Evolutionary conservation across 2,888 invertebrate species (phyloP).

Genomic region (Physocephala rufipes): DNA sequence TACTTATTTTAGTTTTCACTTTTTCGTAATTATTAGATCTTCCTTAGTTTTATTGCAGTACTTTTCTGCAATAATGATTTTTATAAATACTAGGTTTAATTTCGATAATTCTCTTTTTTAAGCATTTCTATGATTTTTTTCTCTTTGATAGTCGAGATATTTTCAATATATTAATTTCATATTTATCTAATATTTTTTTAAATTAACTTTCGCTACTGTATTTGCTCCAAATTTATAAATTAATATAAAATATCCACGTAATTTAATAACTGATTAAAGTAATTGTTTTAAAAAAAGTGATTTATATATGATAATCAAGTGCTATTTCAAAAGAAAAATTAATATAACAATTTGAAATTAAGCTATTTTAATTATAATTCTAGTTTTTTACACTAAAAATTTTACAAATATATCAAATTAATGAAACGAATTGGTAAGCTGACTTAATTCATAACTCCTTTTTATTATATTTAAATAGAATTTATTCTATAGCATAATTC

Average conservation of each 20-base stretch:
- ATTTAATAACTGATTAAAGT: background rate
- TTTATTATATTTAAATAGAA: too few species aligned
- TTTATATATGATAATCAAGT: background rate
- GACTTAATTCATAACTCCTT: too few species aligned
- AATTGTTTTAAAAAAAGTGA: constrained; percentile 8
- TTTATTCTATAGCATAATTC: too few species aligned
- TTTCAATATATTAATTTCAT: too few species aligned
- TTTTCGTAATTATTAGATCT: constrained; percentile 34
- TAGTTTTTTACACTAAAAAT: too few species aligned
- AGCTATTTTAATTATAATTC: too few species aligned
- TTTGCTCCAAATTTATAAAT: too few species aligned
- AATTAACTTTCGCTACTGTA: too few species aligned
- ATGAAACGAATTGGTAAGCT: too few species aligned
- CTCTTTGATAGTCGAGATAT: background rate
- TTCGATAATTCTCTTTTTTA: constrained; percentile 2
- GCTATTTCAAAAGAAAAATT: background rate
- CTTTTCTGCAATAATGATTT: constrained; percentile 12
- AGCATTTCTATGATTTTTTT: background rate
- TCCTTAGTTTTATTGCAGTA: constrained; percentile 31
- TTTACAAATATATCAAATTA: too few species aligned
- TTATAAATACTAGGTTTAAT: constrained; percentile 2
- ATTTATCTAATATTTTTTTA: too few species aligned
- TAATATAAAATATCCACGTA: too few species aligned
- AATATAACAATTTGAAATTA: background rate
- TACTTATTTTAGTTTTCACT: constrained; percentile 27